phyloP scores from a whole-genome alignment of 2,888 invertebrate species.

The Peribatodes rhomboidaria region DNA sequence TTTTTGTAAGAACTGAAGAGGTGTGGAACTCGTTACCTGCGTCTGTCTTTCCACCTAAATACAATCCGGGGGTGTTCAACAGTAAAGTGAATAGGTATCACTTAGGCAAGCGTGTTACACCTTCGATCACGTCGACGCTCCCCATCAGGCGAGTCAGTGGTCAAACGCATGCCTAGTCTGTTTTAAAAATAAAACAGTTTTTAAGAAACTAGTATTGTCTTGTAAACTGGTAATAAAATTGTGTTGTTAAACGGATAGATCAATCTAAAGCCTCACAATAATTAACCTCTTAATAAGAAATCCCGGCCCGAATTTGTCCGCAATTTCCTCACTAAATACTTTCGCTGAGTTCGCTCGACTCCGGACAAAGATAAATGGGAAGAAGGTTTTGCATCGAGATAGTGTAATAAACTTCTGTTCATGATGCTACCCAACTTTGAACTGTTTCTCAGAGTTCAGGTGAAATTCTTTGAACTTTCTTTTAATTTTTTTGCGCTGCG shows the following conservation, averaged over 20 bases:
- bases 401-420: conserved; percentile 65
- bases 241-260: not conserved
- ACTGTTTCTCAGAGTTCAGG: conserved; percentile 59
- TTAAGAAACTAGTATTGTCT: no score
- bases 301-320: conserved; percentile 61
- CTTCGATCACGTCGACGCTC: no score
- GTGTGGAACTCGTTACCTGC: no score
- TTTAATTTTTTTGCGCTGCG: conserved; percentile 48
- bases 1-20: no score
- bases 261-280: conserved; percentile 34
- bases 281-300: conserved; percentile 58
- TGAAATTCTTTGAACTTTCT: conserved; percentile 59
- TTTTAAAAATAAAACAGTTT: no score
- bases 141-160: no score
- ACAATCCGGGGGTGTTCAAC: no score
- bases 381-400: conserved; percentile 69
- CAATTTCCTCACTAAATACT: conserved; percentile 72
- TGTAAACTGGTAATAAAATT: no score
- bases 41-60: no score
- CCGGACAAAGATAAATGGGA: conserved; percentile 72
- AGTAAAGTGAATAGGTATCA: no score
- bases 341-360: conserved; percentile 55
- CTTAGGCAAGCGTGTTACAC: no score
- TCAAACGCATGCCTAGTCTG: no score
- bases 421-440: conserved; percentile 54